These are phyloP conservation scores for Heteronetta atricapilla DNA, from an alignment of 2,113 vertebrate genomes.

Conservation along the genomic window DNA sequence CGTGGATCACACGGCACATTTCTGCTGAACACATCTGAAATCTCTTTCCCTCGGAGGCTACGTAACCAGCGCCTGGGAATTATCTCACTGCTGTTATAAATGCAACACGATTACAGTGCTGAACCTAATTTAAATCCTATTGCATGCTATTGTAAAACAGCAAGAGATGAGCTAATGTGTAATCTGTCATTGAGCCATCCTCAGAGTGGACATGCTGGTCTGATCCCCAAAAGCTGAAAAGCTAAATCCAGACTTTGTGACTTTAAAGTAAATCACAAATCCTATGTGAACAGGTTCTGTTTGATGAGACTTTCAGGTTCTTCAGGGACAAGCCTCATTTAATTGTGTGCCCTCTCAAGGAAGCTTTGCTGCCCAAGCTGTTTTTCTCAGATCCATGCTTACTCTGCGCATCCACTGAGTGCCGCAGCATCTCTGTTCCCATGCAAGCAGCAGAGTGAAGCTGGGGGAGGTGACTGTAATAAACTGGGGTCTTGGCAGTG, in stretches of 20 bases:
- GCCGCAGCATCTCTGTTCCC: not conserved
- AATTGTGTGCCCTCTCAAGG: not conserved
- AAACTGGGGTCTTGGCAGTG: not conserved
- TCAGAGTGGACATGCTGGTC: not conserved
- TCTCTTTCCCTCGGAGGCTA: slow-evolving; percentile 33
- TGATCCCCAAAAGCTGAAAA: not conserved
- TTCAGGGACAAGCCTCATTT: not conserved
- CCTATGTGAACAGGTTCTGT: not conserved
- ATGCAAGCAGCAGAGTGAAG: fast-evolving
- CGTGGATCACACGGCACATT: slow-evolving; percentile 6
- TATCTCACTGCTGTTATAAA: slow-evolving; percentile 20
- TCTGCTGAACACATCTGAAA: slow-evolving; percentile 48
- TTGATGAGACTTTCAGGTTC: not conserved
- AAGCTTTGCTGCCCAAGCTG: not conserved
- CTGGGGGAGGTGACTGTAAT: not conserved
- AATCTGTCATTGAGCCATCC: not conserved
- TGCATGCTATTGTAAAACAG: slow-evolving; percentile 12
- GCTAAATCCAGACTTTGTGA: not conserved
- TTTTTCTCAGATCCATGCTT: not conserved
- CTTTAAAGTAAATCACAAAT: not conserved
- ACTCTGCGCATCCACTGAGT: not conserved
- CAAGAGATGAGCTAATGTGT: not conserved
- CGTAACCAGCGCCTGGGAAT: not conserved
- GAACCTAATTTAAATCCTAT: slow-evolving; percentile 47
- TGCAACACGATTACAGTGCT: slow-evolving; percentile 21